phyloP scores from a whole-genome alignment of 1,140 invertebrate genomes.

The Limonius californicus region DNA sequence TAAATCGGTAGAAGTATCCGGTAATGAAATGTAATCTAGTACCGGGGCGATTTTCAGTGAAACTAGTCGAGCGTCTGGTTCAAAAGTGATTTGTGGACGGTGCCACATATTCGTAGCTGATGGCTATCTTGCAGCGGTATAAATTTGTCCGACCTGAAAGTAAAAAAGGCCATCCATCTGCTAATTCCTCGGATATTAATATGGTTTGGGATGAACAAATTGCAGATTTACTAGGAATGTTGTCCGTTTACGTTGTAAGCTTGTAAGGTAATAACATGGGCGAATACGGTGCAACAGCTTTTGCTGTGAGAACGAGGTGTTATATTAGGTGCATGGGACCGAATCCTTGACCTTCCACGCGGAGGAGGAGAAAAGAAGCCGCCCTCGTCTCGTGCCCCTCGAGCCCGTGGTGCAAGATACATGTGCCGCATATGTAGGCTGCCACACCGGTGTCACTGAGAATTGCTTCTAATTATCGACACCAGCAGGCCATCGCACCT shows the following conservation, averaged over 20 bases:
- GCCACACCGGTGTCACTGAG: conserved; percentile 20
- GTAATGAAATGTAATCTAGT: too few relatives aligned
- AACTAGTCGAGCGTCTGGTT: too few relatives aligned
- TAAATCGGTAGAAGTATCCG: too few relatives aligned
- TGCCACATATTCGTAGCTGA: too few relatives aligned
- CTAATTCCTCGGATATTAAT: too few relatives aligned
- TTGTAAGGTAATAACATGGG: conserved; percentile 17
- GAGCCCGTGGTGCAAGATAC: not conserved
- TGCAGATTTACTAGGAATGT: conserved; percentile 20
- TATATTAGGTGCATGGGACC: conserved; percentile 18
- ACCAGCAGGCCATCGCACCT: conserved; percentile 21
- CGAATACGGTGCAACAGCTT: conserved; percentile 13
- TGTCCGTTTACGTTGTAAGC: conserved; percentile 1
- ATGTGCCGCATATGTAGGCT: conserved; percentile 7
- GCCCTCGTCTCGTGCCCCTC: conserved; percentile 9
- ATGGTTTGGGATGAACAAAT: conserved; percentile 5
- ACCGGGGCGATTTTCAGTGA: too few relatives aligned
- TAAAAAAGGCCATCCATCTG: too few relatives aligned
- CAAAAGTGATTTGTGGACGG: too few relatives aligned
- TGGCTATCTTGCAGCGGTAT: too few relatives aligned
- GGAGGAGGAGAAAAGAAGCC: not conserved
- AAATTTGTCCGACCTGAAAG: too few relatives aligned
- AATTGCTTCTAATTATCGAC: conserved; percentile 23
- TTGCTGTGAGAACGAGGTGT: conserved; percentile 26
- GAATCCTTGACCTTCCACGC: conserved; percentile 24